Conservation (phyloP, 2,797 vertebrate species). For the Hylomyscus alleni region DNA sequence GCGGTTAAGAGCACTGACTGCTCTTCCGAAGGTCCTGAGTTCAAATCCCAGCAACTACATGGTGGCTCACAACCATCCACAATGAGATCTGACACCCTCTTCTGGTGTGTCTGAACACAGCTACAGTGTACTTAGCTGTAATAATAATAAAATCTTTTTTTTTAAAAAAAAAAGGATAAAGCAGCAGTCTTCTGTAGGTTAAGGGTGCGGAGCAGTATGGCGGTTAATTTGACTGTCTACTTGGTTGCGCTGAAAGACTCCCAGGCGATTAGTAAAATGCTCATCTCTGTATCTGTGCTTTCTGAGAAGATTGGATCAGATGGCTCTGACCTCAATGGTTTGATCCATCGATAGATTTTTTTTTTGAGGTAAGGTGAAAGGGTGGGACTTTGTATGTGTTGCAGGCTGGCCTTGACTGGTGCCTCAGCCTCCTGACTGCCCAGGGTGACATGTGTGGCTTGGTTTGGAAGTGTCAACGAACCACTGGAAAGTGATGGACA, state of each 20-base stretch:
- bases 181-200: accelerated
- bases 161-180: too few species aligned
- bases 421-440: neutral
- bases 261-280: neutral
- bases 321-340: neutral
- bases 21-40: too few species aligned
- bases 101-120: too few species aligned
- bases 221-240: neutral
- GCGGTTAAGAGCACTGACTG: too few species aligned
- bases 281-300: neutral
- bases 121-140: too few species aligned
- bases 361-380: neutral
- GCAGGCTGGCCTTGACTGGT: neutral
- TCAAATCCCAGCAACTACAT: too few species aligned
- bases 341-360: neutral
- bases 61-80: too few species aligned
- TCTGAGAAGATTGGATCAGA: neutral
- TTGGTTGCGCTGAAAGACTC: neutral
- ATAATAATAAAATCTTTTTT: too few species aligned
- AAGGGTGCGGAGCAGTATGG: neutral
- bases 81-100: too few species aligned
- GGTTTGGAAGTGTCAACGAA: too few species aligned
- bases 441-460: too few species aligned
- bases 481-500: too few species aligned
- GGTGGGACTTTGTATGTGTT: neutral